Base-by-base conservation (phyloP, 2,113 vertebrate genomes). In the Elgaria multicarinata region DNA sequence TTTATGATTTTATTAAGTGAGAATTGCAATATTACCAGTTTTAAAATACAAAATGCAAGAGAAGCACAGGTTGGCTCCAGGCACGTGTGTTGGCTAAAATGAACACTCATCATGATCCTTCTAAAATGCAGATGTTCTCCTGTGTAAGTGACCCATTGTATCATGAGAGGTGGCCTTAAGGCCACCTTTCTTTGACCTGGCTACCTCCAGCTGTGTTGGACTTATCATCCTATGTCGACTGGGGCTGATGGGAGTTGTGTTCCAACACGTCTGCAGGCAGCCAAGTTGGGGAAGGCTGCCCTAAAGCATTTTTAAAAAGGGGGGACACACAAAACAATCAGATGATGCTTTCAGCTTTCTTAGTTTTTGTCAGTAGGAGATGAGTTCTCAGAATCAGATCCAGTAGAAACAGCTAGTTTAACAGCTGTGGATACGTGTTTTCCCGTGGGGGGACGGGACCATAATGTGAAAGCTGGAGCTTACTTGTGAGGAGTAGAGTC, bases 401-500 rank as follows among this genome's bases (percentile, higher is more conserved):
- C 28, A 81, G 75, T 83, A 91, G 42, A 14, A 92, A 77, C 83
- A 91, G 88, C 42, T 86, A 22, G 92, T 89, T 91, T 90, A 88
- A 72, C 93, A 85, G 87, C 6, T 95, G 55, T 16, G 10, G 16
- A 82, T 94, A 53, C 36, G 55, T 89, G 66, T 91, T 95, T 90
- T 94, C 36, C 16, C 53, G 31, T n/a, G n/a, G n/a, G 75, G 18
- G 83, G 86, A 50, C 53, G n/a, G 69, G 87, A 69, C 86, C 64
- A 87, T 79, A 91, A 5, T 66, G 24, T 36, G 64, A 66, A 28
- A 44, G 42, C 69, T 83, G 55, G 53, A 20, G 10, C 83, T 79
- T 58, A 39, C 83, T n/a, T 83, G 39, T 89, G 91, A 93, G 90
- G 83, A 93, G 64, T 26, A 80, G 66, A 93, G 62, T 94, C 71